Base-by-base conservation (phyloP, 2,113 vertebrate species). In the Myrmecobius fasciatus region DNA sequence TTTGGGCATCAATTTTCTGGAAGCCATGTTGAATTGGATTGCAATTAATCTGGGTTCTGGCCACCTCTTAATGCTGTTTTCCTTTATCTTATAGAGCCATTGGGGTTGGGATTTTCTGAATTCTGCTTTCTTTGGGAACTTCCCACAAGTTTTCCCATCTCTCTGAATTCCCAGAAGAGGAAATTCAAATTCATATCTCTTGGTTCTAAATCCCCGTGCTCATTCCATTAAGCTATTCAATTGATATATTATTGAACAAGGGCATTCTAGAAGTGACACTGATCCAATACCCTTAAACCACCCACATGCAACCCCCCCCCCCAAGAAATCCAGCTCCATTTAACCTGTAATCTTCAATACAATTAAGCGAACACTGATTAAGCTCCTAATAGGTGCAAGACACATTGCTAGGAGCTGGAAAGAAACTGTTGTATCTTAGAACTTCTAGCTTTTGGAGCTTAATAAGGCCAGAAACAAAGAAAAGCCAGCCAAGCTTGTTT, bases 401-500 rank as follows among this genome's bases (percentile, higher is more conserved):
- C n/a, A 43, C 67, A 83, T 83, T 22, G 67, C 36, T 2, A 83
- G n/a, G n/a, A 20, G 89, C 89, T 94, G 52, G 31, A 60, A 52
- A 96, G 56, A 96, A 91, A 92, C 43, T 60, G 31, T 60, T 28
- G 9, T 26, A 31, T 67, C 31, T 36, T 17, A 67, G 60, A 14
- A 67, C 60, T 36, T 60, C 26, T 31, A 89, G 89, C 26, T 89
- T 25, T 46, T 14, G 47, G 43, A 89, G 89, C 25, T 25, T 31
- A 90, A 8, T 47, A 8, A 11, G 28, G 47, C 89, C 48, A 90
- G 89, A 28, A 51, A 31, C 48, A 47, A 28, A 11, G 47, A 49
- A 48, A 26, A 90, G 46, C 89, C 22, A 3, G 89, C 51, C 24
- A 90, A 94, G 91, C 75, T 97, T 26, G 95, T 95, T 94, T 92